Base-by-base conservation (phyloP, 2,888 invertebrate species). In the Gastracanthus pulcherrimus region DNA sequence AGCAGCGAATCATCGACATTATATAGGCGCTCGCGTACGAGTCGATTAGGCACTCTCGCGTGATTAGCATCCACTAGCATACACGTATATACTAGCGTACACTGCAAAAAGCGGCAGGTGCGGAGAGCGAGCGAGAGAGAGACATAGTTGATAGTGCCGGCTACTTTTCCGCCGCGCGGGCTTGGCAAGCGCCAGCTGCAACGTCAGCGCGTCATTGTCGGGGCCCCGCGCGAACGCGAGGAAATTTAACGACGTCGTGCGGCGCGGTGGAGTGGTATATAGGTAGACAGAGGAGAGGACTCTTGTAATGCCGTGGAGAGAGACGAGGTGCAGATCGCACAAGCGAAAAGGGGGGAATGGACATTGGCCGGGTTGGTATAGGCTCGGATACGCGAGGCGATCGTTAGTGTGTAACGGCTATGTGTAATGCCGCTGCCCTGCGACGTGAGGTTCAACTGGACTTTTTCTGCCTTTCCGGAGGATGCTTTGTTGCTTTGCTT, bases 191-290 rank as follows among this genome's bases (percentile, higher is more conserved):
- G 19, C 64, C 36, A 36, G 36, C 64, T 19, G 64, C 64, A 11
- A 9, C 34, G 19, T 16, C 62, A 19, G 31, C 36, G 19, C 26
- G 64, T 64, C 64, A 38, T 66, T 38, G 66, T 55, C 55, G 55
- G 55, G n/a, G n/a, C n/a, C n/a, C n/a, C n/a, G n/a, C 55, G 23
- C 55, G 55, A 23, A n/a, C n/a, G n/a, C 55, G 55, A 55, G 62
- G 60, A 62, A 74, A 62, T 75, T 64, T 75, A 75, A 75, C 64
- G 48, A 64, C 75, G 62, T 62, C 31, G 31, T 29, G 19, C 23
- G 19, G 41, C 23, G 55, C 55, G 23, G 55, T 13, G 9, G 55
- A 55, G 55, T 23, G 55, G 19, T 51, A 23, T 23, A 3, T 51
- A 23, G 23, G 7, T 55, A 51, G 19, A 51, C 16, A 51, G n/a